phyloP scores from a whole-genome alignment of 2,888 invertebrate species.

The Andricus quercusramuli region DNA sequence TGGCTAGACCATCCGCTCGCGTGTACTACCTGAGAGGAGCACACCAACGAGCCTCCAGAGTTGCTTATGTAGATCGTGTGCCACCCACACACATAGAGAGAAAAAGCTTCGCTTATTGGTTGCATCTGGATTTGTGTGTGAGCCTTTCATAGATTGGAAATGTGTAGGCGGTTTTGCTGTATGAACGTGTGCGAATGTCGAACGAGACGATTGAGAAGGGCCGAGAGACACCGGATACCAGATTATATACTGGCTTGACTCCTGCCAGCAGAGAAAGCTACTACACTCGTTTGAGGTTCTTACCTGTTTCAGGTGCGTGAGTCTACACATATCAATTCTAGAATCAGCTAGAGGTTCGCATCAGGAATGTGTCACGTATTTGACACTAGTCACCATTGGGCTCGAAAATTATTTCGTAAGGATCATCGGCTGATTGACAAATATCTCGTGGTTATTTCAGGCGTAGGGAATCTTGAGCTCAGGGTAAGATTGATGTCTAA shows the following conservation, averaged over 20 bases:
- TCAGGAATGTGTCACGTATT: constrained; percentile 19
- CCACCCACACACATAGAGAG: not conserved
- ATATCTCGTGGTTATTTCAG: not conserved
- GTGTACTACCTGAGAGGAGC: constrained; percentile 5
- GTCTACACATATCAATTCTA: not conserved
- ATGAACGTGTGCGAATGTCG: constrained; percentile 27
- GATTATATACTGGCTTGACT: constrained; percentile 35
- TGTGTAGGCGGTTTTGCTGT: constrained; percentile 7
- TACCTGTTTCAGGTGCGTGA: not conserved
- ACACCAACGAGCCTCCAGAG: not conserved
- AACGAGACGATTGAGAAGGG: constrained; percentile 27
- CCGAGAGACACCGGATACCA: constrained; percentile 24
- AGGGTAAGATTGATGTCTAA: not conserved
- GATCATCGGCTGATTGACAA: not conserved
- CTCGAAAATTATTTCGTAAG: not conserved
- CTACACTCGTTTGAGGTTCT: constrained; percentile 3
- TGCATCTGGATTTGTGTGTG: not conserved
- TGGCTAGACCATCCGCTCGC: constrained; percentile 18
- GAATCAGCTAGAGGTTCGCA: not conserved
- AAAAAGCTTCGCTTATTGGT: not conserved
- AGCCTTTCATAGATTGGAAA: constrained; percentile 14
- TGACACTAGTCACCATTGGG: not conserved
- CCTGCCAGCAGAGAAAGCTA: constrained; percentile 5
- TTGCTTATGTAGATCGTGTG: not conserved
- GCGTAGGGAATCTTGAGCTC: not conserved